A percentile compares a stretch with the other conserved stretches of the same genome.
Conservation (phyloP, 2,888 invertebrate genomes). For the Elmis aenea region DNA sequence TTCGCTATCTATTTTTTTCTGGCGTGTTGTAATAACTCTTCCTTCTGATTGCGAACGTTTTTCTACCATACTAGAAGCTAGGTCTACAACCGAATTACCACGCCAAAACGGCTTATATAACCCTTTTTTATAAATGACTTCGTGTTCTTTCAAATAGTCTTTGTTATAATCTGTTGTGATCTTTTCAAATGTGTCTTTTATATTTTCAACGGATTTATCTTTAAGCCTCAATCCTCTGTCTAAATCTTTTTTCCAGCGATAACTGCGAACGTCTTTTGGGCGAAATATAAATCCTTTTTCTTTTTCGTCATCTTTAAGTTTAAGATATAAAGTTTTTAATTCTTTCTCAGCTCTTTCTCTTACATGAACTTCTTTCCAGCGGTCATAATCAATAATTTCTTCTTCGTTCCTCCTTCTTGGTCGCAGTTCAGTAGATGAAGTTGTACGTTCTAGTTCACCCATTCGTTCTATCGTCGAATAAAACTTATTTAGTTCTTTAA, state of each 20-base stretch:
- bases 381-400: constrained; percentile 80
- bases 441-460: constrained; percentile 72
- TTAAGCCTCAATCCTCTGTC: constrained; percentile 76
- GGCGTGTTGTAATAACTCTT: constrained; percentile 34
- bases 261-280: constrained; percentile 66
- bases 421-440: constrained; percentile 63
- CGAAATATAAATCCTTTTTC: constrained; percentile 81
- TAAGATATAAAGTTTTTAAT: constrained; percentile 67
- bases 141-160: constrained; percentile 46
- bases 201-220: constrained; percentile 83
- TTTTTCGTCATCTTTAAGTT: constrained; percentile 71
- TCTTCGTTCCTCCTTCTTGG: constrained; percentile 70
- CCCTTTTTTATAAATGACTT: constrained; percentile 55
- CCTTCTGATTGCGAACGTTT: constrained; percentile 51
- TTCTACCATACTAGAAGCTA: constrained; percentile 66
- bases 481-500: constrained; percentile 79
- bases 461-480: constrained; percentile 82
- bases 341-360: constrained; percentile 81
- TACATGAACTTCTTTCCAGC: constrained; percentile 76
- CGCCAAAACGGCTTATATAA: constrained; percentile 79
- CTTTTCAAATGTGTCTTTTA: constrained; percentile 70
- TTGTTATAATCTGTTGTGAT: constrained; percentile 51
- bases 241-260: constrained; percentile 69
- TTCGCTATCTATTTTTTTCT: constrained; percentile 35
- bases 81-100: constrained; percentile 75